These are phyloP conservation scores for Poecilia picta DNA, from an alignment of 2,797 vertebrate genomes.

Conservation along the genomic window DNA sequence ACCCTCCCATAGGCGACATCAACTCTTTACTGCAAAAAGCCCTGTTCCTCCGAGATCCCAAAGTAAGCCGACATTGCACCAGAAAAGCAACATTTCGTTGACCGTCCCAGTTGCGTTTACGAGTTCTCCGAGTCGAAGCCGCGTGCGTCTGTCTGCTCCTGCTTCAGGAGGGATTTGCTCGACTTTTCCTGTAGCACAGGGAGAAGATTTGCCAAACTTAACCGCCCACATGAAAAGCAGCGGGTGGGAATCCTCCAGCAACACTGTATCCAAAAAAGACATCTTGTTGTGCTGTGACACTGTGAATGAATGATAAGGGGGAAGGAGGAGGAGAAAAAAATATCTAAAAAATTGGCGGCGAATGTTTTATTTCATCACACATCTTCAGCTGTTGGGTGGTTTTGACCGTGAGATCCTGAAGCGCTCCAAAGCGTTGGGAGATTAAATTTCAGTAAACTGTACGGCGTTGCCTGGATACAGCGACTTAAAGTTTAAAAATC, in stretches of 20 bases:
- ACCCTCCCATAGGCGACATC: constrained; percentile 93
- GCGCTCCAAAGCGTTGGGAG: constrained; percentile 26
- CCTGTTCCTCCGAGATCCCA: constrained; percentile 97
- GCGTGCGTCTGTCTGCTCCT: not conserved
- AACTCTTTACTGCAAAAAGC: constrained; percentile 95
- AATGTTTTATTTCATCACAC: constrained; percentile 25
- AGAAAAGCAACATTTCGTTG: not conserved
- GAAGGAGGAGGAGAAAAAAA: not conserved
- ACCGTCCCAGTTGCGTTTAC: not conserved
- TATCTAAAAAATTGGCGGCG: not conserved
- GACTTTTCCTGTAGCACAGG: constrained; percentile 9
- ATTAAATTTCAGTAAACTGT: not conserved
- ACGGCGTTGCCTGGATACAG: not conserved
- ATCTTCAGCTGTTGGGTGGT: not conserved
- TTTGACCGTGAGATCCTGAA: not conserved
- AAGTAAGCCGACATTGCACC: constrained; percentile 81
- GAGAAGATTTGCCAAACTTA: constrained; percentile 41
- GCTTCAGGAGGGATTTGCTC: not conserved
- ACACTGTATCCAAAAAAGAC: constrained; percentile 6
- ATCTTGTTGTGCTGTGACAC: not conserved
- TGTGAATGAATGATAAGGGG: constrained; percentile 4
- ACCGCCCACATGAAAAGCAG: constrained; percentile 8
- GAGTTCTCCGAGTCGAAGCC: not conserved
- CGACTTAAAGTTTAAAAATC: too few relatives aligned
- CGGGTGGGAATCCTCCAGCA: constrained; percentile 11